A percentile compares a stretch with the other conserved stretches of the same genome.
phyloP scores from a whole-genome alignment of 1,140 invertebrate genomes.

The Diuraphis noxia region DNA sequence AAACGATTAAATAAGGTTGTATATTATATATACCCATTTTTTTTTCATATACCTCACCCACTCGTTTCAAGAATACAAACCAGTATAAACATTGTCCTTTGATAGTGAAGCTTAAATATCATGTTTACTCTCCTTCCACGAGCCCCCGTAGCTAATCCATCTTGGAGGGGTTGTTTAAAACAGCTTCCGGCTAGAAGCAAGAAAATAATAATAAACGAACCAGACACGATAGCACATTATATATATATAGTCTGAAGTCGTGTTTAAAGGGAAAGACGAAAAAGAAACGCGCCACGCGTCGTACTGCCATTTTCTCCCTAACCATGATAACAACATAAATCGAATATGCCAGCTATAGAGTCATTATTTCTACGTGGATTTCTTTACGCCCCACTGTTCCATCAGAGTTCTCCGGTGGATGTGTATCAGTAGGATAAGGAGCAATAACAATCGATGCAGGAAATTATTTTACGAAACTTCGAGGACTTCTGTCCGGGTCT shows the following conservation, averaged over 20 bases:
- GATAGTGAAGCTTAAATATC: not conserved
- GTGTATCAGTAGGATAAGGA: not conserved
- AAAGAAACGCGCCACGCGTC: not conserved
- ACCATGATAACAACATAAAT: constrained; percentile 32
- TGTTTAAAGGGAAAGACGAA: not conserved
- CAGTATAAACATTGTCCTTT: not conserved
- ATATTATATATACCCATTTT: not conserved
- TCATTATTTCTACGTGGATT: constrained; percentile 24
- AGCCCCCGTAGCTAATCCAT: not conserved
- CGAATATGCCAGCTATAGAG: not conserved
- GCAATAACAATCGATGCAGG: constrained; percentile 20
- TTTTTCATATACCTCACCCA: not conserved
- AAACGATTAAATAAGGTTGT: not conserved
- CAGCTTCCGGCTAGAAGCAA: not conserved
- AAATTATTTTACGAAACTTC: constrained; percentile 27
- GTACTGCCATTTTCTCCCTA: not conserved
- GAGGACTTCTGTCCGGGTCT: not conserved
- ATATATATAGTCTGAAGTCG: not conserved
- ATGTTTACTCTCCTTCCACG: not conserved
- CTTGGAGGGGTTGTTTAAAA: not conserved
- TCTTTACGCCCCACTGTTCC: not conserved
- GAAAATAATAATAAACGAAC: constrained; percentile 27
- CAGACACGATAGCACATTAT: not conserved
- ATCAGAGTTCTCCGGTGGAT: no score
- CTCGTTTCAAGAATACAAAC: not conserved